These are phyloP conservation scores for Goniozus legneri DNA, from an alignment of 1,140 invertebrate species.

Conservation along the genomic window DNA sequence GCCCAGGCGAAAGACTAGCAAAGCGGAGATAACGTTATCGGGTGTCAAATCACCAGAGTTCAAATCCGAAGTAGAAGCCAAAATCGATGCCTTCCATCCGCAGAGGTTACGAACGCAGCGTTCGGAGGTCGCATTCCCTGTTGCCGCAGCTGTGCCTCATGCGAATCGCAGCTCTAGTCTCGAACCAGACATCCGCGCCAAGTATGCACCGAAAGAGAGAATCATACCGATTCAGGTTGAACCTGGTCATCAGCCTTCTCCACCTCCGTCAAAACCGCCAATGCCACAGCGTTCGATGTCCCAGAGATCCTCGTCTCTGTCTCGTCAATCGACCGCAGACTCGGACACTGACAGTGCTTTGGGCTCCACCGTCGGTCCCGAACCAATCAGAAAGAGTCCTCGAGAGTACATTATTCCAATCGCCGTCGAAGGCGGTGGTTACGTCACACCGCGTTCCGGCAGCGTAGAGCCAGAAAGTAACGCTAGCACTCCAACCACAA, in stretches of 20 bases:
- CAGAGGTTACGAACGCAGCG: slow-evolving; percentile 53
- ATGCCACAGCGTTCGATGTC: slow-evolving; percentile 48
- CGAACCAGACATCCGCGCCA: slow-evolving; percentile 42
- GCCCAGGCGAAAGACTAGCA: slow-evolving; percentile 62
- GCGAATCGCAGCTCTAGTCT: slow-evolving; percentile 45
- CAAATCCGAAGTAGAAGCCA: slow-evolving; percentile 61
- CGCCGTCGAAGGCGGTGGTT: slow-evolving; percentile 82
- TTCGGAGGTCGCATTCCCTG: slow-evolving; percentile 61
- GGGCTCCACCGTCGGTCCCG: slow-evolving; percentile 54
- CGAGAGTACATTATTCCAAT: slow-evolving; percentile 90
- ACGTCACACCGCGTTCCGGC: slow-evolving; percentile 73
- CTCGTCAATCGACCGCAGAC: slow-evolving; percentile 66
- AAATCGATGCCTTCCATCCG: slow-evolving; percentile 52
- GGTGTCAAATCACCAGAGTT: slow-evolving; percentile 50
- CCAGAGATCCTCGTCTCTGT: slow-evolving; percentile 53
- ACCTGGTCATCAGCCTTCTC: slow-evolving; percentile 17
- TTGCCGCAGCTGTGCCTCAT: slow-evolving; percentile 46
- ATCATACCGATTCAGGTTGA: slow-evolving; percentile 59
- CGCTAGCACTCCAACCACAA: slow-evolving; percentile 50
- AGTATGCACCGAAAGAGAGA: slow-evolving; percentile 48
- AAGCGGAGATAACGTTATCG: slow-evolving; percentile 63
- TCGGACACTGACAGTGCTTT: slow-evolving; percentile 63
- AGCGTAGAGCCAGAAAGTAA: slow-evolving; percentile 70
- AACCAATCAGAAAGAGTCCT: slow-evolving; percentile 82
- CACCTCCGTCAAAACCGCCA: slow-evolving; percentile 51